Conservation (phyloP, 2,888 invertebrate genomes). For the Melipona beecheii region DNA sequence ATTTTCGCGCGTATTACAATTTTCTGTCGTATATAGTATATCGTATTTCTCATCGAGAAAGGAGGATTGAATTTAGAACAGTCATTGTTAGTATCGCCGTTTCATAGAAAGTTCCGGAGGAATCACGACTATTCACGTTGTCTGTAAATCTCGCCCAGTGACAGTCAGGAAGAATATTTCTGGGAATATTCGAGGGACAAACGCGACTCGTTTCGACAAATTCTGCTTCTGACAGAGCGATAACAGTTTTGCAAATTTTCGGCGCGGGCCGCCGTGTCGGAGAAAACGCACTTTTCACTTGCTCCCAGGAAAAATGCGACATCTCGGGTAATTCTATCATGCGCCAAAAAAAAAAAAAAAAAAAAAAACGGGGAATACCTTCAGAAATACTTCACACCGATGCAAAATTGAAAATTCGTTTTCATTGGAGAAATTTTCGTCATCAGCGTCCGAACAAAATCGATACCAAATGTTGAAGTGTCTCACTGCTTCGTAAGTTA, state of each 20-base stretch:
- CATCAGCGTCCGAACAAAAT: too few species aligned
- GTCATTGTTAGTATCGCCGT: conserved; percentile 1
- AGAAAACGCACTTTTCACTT: background rate
- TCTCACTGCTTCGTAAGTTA: background rate
- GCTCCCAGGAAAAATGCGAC: background rate
- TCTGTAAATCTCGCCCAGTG: background rate
- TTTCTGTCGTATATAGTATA: too few species aligned
- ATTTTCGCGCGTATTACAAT: too few species aligned
- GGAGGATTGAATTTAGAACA: too few species aligned
- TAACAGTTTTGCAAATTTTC: conserved; percentile 16
- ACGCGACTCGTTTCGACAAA: conserved; percentile 2
- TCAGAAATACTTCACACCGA: background rate
- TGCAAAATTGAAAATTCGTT: background rate
- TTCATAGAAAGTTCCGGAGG: background rate
- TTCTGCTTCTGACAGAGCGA: conserved; percentile 22
- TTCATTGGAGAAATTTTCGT: background rate
- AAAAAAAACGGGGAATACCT: background rate
- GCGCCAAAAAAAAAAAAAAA: too few species aligned
- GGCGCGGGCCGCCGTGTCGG: background rate
- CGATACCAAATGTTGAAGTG: too few species aligned
- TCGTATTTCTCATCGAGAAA: too few species aligned
- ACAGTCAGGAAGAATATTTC: background rate
- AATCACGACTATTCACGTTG: too few species aligned
- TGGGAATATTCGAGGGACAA: background rate
- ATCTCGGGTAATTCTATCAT: conserved; percentile 1